These are phyloP conservation scores for Podarcis lilfordi DNA, from an alignment of 2,797 vertebrate genomes.

Conservation along the genomic window DNA sequence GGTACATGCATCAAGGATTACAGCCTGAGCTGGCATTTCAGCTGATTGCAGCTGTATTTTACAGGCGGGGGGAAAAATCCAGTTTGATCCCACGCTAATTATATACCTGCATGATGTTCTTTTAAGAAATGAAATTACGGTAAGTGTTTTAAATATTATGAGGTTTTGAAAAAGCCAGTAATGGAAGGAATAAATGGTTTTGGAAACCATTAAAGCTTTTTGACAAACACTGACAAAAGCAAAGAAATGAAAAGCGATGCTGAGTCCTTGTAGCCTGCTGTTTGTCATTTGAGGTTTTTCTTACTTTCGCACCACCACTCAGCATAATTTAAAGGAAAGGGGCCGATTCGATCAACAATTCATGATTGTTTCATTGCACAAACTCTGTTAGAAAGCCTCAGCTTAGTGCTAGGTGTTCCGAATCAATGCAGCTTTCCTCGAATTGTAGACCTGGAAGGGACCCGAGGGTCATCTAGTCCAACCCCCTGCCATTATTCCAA, in stretches of 20 bases:
- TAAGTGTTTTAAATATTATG: not conserved
- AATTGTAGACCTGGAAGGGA: no score
- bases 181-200: constrained; percentile 2
- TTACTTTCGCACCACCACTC: not conserved
- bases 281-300: not conserved
- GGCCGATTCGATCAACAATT: not conserved
- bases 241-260: not conserved
- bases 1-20: not conserved
- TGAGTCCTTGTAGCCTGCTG: not conserved
- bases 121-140: not conserved
- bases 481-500: not conserved
- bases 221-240: not conserved
- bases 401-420: not conserved
- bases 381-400: not conserved
- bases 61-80: not conserved
- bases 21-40: not conserved
- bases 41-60: not conserved
- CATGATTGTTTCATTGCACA: not conserved
- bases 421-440: not conserved
- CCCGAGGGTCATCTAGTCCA: no score
- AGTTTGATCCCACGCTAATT: not conserved
- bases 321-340: constrained; percentile 2
- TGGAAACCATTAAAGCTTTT: not conserved
- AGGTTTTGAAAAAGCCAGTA: not conserved
- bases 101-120: not conserved